Percentiles rank a stretch among this genome's conserved stretches.
phyloP scores from a whole-genome alignment of 2,113 vertebrate species.

The Archocentrus centrarchus region DNA sequence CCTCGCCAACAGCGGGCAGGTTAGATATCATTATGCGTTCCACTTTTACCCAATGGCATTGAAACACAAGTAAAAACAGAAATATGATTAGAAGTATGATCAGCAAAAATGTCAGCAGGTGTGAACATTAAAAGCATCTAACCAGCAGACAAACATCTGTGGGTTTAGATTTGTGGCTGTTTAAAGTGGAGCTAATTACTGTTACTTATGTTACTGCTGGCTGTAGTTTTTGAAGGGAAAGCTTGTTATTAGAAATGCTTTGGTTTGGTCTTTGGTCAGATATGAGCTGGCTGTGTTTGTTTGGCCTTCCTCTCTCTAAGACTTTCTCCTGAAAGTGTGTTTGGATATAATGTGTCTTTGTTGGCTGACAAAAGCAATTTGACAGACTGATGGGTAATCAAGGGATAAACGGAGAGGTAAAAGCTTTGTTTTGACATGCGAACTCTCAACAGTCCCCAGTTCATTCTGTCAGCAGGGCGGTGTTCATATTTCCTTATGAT shows the following conservation, averaged over 20 bases:
- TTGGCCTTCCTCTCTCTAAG: conserved; percentile 3
- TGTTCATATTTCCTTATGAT: not conserved
- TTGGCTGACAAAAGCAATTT: conserved; percentile 22
- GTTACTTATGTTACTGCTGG: not conserved
- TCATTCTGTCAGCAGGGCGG: not conserved
- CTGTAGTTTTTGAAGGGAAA: not conserved
- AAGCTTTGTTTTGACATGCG: conserved; percentile 46
- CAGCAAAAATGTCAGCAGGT: too few relatives aligned
- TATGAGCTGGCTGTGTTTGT: conserved; percentile 5
- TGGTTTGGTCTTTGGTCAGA: not conserved
- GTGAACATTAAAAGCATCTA: not conserved
- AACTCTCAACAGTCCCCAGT: conserved; percentile 3
- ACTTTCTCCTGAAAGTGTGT: not conserved
- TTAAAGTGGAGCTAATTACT: not conserved
- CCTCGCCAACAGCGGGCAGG: conserved; percentile 95
- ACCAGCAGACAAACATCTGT: not conserved
- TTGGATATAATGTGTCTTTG: not conserved
- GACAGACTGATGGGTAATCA: conserved; percentile 18
- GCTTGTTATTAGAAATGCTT: not conserved
- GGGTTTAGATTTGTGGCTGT: not conserved
- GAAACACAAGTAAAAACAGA: not conserved
- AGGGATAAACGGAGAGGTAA: not conserved
- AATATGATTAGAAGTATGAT: not conserved
- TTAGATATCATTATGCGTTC: conserved; percentile 57
- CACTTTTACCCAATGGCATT: not conserved